phyloP scores from a whole-genome alignment of 2,797 vertebrate genomes.

The Hafferia zeledoni region DNA sequence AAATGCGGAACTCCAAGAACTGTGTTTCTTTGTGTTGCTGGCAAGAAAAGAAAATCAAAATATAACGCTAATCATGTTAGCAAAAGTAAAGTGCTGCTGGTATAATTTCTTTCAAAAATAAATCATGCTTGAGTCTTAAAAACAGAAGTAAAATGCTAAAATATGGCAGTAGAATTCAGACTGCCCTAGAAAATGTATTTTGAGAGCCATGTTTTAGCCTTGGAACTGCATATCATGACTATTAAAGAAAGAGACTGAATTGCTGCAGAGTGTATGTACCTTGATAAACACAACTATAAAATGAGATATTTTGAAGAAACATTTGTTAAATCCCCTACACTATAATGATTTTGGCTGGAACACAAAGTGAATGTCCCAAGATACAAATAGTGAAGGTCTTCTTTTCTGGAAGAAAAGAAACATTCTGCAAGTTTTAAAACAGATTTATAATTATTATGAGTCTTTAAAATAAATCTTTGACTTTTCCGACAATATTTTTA shows the following conservation, averaged over 20 bases:
- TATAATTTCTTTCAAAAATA: neutral
- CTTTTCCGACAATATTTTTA: neutral
- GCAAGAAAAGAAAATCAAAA: neutral
- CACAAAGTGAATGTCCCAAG: neutral
- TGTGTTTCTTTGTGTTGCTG: neutral
- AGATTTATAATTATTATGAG: neutral
- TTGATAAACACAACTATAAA: neutral
- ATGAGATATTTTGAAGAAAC: neutral
- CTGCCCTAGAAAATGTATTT: neutral
- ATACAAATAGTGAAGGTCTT: neutral
- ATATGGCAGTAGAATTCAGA: neutral
- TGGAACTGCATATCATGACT: neutral
- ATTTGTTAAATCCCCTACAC: neutral
- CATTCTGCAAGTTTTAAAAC: neutral
- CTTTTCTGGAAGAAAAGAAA: neutral
- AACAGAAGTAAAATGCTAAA: neutral
- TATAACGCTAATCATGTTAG: neutral
- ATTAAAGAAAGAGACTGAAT: neutral
- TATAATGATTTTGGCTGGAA: neutral
- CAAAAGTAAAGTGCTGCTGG: neutral
- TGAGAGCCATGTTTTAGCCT: neutral
- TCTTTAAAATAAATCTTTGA: neutral
- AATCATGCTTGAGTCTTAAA: neutral
- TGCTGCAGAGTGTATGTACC: neutral
- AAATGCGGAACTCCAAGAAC: neutral